Percentiles rank a stretch among this genome's conserved stretches.
These are phyloP conservation scores for Ophion ventricosus DNA, from an alignment of 2,888 invertebrate genomes.

Conservation along the genomic window DNA sequence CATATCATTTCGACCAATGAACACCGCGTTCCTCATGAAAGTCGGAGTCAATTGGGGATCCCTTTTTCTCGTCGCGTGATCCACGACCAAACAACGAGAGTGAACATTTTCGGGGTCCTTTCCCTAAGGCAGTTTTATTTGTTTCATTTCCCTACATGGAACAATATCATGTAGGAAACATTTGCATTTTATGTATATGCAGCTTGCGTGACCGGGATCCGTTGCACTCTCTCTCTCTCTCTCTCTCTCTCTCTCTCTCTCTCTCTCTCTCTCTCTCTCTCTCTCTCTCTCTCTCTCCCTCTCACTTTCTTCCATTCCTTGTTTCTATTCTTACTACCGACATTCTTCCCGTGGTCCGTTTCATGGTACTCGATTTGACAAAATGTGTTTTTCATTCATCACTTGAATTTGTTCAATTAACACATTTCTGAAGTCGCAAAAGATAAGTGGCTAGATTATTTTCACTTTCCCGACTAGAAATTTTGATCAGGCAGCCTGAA, in stretches of 20 bases:
- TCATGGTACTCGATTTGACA: background rate
- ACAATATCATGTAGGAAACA: background rate
- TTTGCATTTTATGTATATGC: conserved; percentile 35
- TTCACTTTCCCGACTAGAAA: no score
- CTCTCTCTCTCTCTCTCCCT: background rate
- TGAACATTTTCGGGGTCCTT: background rate
- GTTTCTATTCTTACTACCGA: background rate
- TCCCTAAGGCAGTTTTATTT: background rate
- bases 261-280: background rate
- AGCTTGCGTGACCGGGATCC: conserved; percentile 30
- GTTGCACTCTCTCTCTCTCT: conserved; percentile 5
- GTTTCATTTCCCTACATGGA: conserved; percentile 9
- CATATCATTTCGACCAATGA: no score
- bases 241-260: background rate
- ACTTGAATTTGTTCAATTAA: background rate
- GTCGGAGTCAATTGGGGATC: no score
- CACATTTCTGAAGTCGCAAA: no score
- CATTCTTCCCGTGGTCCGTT: background rate
- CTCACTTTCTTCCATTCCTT: background rate
- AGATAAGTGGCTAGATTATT: no score
- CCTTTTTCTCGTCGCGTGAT: no score
- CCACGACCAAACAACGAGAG: no score
- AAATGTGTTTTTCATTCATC: background rate
- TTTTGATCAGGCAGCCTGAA: no score
- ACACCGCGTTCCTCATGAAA: no score